Percentiles rank a stretch among this genome's conserved stretches.
These are phyloP conservation scores for Pseudolycoriella hygida DNA, from an alignment of 2,888 invertebrate species.

Conservation along the genomic window DNA sequence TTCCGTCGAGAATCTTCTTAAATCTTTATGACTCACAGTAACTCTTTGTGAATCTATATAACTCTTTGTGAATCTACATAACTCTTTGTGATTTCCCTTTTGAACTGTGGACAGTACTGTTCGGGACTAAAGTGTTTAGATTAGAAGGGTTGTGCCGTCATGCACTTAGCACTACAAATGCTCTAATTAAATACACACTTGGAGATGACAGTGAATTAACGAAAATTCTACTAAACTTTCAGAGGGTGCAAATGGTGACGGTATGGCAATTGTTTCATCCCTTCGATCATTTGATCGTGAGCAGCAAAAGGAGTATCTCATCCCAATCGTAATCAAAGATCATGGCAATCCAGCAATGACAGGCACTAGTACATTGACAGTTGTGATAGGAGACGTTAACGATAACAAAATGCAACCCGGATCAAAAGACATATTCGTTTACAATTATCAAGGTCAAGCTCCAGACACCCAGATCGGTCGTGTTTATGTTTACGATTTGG, in stretches of 20 bases:
- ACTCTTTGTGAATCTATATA: too few relatives aligned
- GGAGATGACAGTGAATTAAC: too few relatives aligned
- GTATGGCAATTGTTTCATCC: slow-evolving; percentile 94
- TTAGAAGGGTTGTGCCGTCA: too few relatives aligned
- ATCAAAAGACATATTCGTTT: slow-evolving; percentile 90
- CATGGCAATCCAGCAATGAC: slow-evolving; percentile 93
- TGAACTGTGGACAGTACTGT: too few relatives aligned
- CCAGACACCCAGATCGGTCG: slow-evolving; percentile 83
- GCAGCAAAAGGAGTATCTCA: slow-evolving; percentile 86
- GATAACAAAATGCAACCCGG: slow-evolving; percentile 98
- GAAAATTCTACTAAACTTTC: slow-evolving; percentile 12
- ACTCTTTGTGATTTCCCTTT: too few relatives aligned
- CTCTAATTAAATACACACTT: too few relatives aligned
- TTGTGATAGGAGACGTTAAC: slow-evolving; percentile 94
- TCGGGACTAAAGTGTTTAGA: too few relatives aligned
- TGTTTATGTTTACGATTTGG: slow-evolving; percentile 92
- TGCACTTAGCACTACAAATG: too few relatives aligned
- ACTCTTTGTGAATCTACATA: too few relatives aligned
- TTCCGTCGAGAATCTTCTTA: too few relatives aligned
- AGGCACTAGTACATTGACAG: slow-evolving; percentile 87
- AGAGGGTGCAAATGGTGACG: slow-evolving; percentile 94
- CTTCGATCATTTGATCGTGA: slow-evolving; percentile 86
- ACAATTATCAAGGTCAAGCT: slow-evolving; percentile 86
- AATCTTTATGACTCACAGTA: too few relatives aligned
- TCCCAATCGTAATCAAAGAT: slow-evolving; percentile 95